Evolutionary conservation across 2,888 invertebrate genomes (phyloP).

Genomic region (Athripsodes cinereus): DNA sequence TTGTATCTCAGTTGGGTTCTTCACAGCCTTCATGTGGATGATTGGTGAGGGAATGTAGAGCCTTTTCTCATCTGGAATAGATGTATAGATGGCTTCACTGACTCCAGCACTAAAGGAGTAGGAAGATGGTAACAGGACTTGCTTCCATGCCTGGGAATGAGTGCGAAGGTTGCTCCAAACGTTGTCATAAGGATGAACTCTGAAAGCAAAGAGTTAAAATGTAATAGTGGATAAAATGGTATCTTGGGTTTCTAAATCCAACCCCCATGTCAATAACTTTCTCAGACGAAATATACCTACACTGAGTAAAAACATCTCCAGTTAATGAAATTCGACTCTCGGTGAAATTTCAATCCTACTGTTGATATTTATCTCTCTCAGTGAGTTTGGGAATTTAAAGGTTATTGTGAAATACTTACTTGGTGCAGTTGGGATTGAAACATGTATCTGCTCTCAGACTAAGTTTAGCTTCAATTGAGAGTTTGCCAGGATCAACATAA

Average conservation of each 20-base stretch:
- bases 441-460: slow-evolving; percentile 54
- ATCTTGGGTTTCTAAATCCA: no score
- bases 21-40: slow-evolving; percentile 78
- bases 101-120: slow-evolving; percentile 68
- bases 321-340: no score
- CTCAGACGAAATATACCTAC: no score
- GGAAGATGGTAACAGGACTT: slow-evolving; percentile 61
- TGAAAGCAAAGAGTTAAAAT: slow-evolving; percentile 31
- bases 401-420: slow-evolving; percentile 41
- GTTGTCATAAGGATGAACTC: slow-evolving; percentile 61
- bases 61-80: slow-evolving; percentile 53
- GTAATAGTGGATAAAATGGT: no score
- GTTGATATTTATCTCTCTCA: no score
- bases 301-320: no score
- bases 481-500: slow-evolving; percentile 63
- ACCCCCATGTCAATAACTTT: no score
- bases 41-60: slow-evolving; percentile 71
- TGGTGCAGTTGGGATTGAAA: slow-evolving; percentile 53
- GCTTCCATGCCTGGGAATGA: slow-evolving; percentile 56
- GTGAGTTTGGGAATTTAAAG: background rate
- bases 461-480: slow-evolving; percentile 50
- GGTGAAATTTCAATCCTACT: no score
- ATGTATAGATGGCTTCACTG: slow-evolving; percentile 61
- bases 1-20: slow-evolving; percentile 70
- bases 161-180: slow-evolving; percentile 67